Evolutionary conservation across 2,113 vertebrate species (phyloP), one percentile per base, ranked within the genome.

Genomic region (Bubo scandiacus): DNA sequence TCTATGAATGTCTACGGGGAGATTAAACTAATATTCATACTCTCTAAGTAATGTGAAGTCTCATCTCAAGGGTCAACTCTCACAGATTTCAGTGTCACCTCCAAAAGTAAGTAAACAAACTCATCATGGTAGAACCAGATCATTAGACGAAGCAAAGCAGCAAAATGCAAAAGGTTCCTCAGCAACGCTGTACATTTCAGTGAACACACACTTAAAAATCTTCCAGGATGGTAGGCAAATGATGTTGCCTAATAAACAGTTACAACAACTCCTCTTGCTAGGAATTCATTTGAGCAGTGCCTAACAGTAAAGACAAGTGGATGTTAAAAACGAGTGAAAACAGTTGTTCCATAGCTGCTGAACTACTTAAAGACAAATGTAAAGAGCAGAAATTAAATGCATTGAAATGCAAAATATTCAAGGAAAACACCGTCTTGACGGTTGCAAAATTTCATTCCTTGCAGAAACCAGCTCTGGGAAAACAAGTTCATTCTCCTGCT

Each of bases 1-100:
- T 6, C 29, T 18, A 3, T 0, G n/a, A 62, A 20, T 57, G 49
- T 4, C 74, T 32, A 2, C 0, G 3, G 77, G 55, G 38, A 79
- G 34, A 63, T 27, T 4, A 40, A 73, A 87, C 5, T 3, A 6
- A 82, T 7, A 15, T 29, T 80, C 55, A 11, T 10, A 19, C 43
- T 40, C 77, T 18, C 1, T 6, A 47, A 88, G 54, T 11, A 54
- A 63, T 2, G 25, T 0, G n/a, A 61, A 90, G 45, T 2, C n/a
- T 58, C 78, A 70, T 47, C 89, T 72, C 83, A 15, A 49, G 68
- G 38, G 42, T 43, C 65, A 68, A 10, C 54, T 26, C 57, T 52
- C 66, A 8, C 63, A 81, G 18, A 32, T 61, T 47, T 9, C n/a
- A 12, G 55, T 4, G 75, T 12, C 63, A 43, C 63, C 70, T 49